Evolutionary conservation across 2,888 invertebrate species (phyloP).

Genomic region (Penaeus monodon): DNA sequence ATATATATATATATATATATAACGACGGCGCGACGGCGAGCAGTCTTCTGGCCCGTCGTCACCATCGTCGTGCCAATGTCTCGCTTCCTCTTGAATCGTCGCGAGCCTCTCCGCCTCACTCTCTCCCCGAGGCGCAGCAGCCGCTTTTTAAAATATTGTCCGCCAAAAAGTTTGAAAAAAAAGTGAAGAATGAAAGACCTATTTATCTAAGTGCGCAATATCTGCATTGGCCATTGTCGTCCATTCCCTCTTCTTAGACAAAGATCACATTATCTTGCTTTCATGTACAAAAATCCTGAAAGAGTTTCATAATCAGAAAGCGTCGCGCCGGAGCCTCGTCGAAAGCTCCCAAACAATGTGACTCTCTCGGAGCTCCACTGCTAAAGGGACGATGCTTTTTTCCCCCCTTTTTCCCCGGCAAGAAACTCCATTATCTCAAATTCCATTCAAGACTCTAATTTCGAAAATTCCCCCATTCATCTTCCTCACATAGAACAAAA

Average conservation of each 20-base stretch:
- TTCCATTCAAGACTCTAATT: conserved; percentile 61
- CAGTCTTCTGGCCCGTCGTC: no score
- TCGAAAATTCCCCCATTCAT: conserved; percentile 59
- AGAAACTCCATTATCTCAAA: conserved; percentile 60
- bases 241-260: conserved; percentile 47
- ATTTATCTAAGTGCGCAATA: conserved; percentile 58
- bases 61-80: no score
- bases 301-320: conserved; percentile 51
- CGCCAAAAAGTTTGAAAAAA: conserved; percentile 40
- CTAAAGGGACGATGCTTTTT: conserved; percentile 48
- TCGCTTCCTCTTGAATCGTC: no score
- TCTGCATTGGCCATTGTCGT: conserved; percentile 55
- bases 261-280: conserved; percentile 56
- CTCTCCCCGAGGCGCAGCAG: neutral
- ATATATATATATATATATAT: no score
- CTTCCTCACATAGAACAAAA: conserved; percentile 60
- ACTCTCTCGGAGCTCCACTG: conserved; percentile 45
- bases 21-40: no score
- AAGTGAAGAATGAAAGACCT: conserved; percentile 43
- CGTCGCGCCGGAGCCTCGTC: conserved; percentile 40
- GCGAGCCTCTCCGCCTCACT: no score
- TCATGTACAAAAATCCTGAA: conserved; percentile 44
- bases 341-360: conserved; percentile 46
- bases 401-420: conserved; percentile 25
- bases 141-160: conserved; percentile 50